Evolutionary conservation across 2,113 vertebrate genomes (phyloP).

Genomic region (Tretioscincus oriximinensis): DNA sequence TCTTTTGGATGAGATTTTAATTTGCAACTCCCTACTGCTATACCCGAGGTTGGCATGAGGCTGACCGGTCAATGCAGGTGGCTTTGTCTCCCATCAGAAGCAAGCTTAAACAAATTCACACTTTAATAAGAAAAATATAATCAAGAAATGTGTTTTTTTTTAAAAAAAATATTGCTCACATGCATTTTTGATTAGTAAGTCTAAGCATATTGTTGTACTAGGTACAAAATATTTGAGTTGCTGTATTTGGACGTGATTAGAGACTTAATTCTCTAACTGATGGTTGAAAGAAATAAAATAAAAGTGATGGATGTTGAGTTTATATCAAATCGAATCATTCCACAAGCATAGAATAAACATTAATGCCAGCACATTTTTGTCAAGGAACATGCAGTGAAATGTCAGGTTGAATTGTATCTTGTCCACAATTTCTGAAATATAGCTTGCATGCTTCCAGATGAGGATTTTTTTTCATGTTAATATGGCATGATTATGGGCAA

Average conservation of each 20-base stretch:
- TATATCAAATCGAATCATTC: background rate
- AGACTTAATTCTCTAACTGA: background rate
- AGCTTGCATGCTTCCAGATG: no score
- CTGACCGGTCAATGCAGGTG: no score
- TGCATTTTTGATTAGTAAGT: background rate
- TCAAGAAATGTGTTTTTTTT: no score
- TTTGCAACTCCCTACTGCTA: background rate
- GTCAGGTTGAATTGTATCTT: no score
- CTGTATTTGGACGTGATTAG: background rate
- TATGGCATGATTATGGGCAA: no score
- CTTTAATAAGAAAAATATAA: no score
- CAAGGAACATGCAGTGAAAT: background rate
- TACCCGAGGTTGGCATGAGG: no score
- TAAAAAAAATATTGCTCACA: no score
- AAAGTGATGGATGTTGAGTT: background rate
- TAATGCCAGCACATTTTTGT: background rate
- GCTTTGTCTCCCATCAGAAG: no score
- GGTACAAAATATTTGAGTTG: background rate
- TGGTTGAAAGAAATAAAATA: background rate
- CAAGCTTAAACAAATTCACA: no score
- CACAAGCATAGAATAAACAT: slow-evolving; percentile 2
- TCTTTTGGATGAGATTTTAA: background rate
- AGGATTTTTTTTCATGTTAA: no score
- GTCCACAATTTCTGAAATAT: no score
- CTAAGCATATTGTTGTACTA: background rate